phyloP scores from a whole-genome alignment of 2,888 invertebrate genomes.

The Drosophila siamana region DNA sequence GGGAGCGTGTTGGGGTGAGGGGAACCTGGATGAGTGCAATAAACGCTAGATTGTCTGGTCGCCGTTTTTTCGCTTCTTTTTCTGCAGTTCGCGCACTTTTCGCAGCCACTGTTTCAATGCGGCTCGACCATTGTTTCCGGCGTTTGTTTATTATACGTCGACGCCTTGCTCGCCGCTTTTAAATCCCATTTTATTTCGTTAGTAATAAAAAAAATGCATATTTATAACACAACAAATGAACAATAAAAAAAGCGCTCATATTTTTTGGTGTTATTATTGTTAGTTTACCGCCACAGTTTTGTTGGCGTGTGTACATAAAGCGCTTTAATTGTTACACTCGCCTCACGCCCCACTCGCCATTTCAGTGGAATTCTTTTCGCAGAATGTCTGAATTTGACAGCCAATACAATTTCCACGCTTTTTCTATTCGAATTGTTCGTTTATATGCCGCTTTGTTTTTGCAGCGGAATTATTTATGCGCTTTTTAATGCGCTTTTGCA shows the following conservation, averaged over 20 bases:
- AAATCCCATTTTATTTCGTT: constrained; percentile 35
- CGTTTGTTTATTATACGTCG: constrained; percentile 57
- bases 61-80: constrained; percentile 9
- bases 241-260: constrained; percentile 6
- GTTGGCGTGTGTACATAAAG: constrained; percentile 32
- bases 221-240: constrained; percentile 12
- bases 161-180: constrained; percentile 13
- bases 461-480: constrained; percentile 42
- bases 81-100: constrained; percentile 42
- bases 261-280: constrained; percentile 11
- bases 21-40: constrained; percentile 61
- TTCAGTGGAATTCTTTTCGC: constrained; percentile 7
- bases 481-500: constrained; percentile 49
- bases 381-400: constrained; percentile 29
- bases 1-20: background rate
- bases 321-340: constrained; percentile 45
- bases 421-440: constrained; percentile 1
- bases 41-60: constrained; percentile 74
- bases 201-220: constrained; percentile 12
- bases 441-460: background rate
- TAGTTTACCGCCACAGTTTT: constrained; percentile 6
- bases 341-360: constrained; percentile 1
- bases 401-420: constrained; percentile 19
- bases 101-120: constrained; percentile 55
- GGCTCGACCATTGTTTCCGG: constrained; percentile 53